Evolutionary conservation across 1,140 invertebrate species (phyloP), one percentile per base, ranked within the genome.

Genomic region (Papilio machaon): DNA sequence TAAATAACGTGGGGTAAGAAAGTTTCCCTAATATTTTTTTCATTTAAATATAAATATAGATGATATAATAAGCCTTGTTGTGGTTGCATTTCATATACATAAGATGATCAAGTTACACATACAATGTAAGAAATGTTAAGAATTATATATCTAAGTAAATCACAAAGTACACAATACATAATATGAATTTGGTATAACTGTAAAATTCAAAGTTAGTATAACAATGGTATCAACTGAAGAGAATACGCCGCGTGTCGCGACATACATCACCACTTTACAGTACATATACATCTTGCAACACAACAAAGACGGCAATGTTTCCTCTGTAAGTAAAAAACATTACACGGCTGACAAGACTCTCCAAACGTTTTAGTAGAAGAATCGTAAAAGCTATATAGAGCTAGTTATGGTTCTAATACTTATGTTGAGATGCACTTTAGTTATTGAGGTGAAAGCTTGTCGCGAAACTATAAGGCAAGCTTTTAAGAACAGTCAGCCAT

Each of bases 221-320:
- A 70, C 64, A 70, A 70, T 70, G 64, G 13, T 15, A 13, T 2
- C 64, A 35, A 15, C 30, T 38, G 30, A 54, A 13, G 15, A 35
- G 64, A 70, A 70, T 70, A 70, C 15, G 30, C 60, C 9, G 60
- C 9, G 23, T 30, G 10, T 23, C 23, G 60, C 60, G 60, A 64
- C 23, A 35, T 70, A 38, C 64, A 70, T 38, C 35, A 35, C 64
- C 15, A 15, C 64, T 35, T 15, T 35, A 70, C 23, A 43, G 11
- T 64, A 23, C 19, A 35, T 13, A 30, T 35, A 70, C 13, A 13
- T 35, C 13, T 35, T 17, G 13, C 64, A 15, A 70, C 13, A 10
- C 15, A 38, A 70, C 64, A 70, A 70, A 70, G 64, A 17, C 64
- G 30, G 64, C 64, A 67, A 30, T 60, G 19, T 60, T 64, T 64